These are phyloP conservation scores for Cantharis flavilabris DNA, from an alignment of 2,888 invertebrate genomes.

Conservation along the genomic window DNA sequence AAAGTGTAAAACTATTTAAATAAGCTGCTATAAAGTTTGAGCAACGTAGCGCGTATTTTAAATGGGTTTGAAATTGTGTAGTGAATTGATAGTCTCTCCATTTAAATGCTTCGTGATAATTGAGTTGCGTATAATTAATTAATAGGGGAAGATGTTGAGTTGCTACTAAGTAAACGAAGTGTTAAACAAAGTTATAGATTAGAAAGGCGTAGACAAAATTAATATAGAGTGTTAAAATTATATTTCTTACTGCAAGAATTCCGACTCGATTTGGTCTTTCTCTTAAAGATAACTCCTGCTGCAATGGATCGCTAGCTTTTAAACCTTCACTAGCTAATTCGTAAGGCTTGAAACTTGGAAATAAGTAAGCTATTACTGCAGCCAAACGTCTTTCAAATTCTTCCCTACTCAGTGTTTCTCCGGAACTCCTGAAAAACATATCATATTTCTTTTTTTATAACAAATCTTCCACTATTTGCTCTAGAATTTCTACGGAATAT, in stretches of 20 bases:
- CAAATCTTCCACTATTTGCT: slow-evolving; percentile 22
- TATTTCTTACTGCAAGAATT: slow-evolving; percentile 64
- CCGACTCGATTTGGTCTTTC: slow-evolving; percentile 77
- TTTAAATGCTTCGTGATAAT: slow-evolving; percentile 14
- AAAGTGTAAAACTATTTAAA: not conserved
- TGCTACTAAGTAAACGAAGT: slow-evolving; percentile 18
- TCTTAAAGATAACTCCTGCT: slow-evolving; percentile 70
- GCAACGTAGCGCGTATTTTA: not conserved
- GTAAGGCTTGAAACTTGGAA: slow-evolving; percentile 64
- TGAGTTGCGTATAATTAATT: slow-evolving; percentile 18
- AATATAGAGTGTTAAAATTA: not conserved
- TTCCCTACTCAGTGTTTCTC: slow-evolving; percentile 66
- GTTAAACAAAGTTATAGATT: slow-evolving; percentile 18
- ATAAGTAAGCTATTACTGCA: slow-evolving; percentile 63
- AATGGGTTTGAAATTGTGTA: not conserved
- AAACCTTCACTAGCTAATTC: slow-evolving; percentile 65
- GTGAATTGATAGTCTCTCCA: slow-evolving; percentile 13
- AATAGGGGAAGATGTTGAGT: not conserved
- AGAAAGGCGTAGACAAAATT: slow-evolving; percentile 2
- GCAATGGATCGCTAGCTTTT: slow-evolving; percentile 62
- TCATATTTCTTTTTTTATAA: not conserved
- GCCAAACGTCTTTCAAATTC: slow-evolving; percentile 65
- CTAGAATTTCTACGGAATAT: not conserved
- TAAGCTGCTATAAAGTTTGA: not conserved
- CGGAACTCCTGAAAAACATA: slow-evolving; percentile 53